A percentile compares a stretch with the other conserved stretches of the same genome.
These are phyloP conservation scores for Cerastis rubricosa DNA, from an alignment of 2,888 invertebrate species.

Conservation along the genomic window DNA sequence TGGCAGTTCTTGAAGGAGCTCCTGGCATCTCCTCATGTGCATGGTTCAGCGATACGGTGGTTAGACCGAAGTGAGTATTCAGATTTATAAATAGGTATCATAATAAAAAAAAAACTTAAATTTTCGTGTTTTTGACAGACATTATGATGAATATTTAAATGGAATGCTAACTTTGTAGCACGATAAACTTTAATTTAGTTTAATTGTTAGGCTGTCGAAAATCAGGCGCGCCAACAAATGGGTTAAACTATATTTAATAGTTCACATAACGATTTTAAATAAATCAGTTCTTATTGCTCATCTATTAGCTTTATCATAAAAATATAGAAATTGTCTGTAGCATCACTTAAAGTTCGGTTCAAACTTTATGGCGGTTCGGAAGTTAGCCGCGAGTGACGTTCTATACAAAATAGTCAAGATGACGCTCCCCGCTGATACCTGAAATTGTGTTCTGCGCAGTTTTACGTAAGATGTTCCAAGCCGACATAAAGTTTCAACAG, in stretches of 20 bases:
- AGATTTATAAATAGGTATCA: not conserved
- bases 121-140: slow-evolving; percentile 27
- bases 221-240: not conserved
- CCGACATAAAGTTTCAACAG: not conserved
- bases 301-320: not conserved
- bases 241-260: not conserved
- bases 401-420: not conserved
- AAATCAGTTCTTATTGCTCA: not conserved
- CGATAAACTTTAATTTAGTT: not conserved
- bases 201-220: not conserved
- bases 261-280: not conserved
- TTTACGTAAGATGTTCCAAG: too few species aligned
- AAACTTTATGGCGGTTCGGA: not conserved
- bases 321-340: not conserved
- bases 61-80: slow-evolving; percentile 94
- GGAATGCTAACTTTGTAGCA: fast-evolving
- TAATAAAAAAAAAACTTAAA: not conserved
- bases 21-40: slow-evolving; percentile 95
- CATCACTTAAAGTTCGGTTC: not conserved
- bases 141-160: slow-evolving; percentile 9
- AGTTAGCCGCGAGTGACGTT: not conserved
- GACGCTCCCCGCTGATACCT: not conserved
- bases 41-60: slow-evolving; percentile 99
- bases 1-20: slow-evolving; percentile 99
- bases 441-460: not conserved